Evolutionary conservation across 2,888 invertebrate genomes (phyloP).

Genomic region (Malachius bipustulatus): DNA sequence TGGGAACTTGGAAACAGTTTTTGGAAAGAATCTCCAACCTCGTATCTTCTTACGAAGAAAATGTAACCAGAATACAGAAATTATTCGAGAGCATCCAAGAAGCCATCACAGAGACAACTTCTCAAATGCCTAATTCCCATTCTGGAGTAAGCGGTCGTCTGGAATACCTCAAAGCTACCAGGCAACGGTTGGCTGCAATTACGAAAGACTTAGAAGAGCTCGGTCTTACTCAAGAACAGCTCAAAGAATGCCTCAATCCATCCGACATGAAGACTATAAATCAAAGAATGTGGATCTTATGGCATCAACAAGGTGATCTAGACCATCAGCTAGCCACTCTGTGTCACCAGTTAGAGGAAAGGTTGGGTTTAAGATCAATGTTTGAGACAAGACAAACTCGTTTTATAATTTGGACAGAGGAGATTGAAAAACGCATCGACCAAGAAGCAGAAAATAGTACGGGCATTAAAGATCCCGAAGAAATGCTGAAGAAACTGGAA

Average conservation of each 20-base stretch:
- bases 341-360: constrained; percentile 61
- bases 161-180: constrained; percentile 48
- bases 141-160: constrained; percentile 52
- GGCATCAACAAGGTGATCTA: constrained; percentile 70
- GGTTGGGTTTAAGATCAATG: constrained; percentile 55
- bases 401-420: constrained; percentile 58
- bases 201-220: constrained; percentile 57
- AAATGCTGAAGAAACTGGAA: constrained; percentile 57
- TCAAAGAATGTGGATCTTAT: constrained; percentile 64
- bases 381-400: constrained; percentile 56
- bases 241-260: constrained; percentile 75
- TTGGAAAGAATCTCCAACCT: constrained; percentile 53
- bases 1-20: constrained; percentile 73
- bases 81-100: constrained; percentile 55
- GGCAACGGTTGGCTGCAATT: constrained; percentile 42
- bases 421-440: constrained; percentile 54
- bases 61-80: constrained; percentile 46
- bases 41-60: constrained; percentile 50
- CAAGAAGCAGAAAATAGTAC: constrained; percentile 33
- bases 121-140: constrained; percentile 44
- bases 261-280: constrained; percentile 70
- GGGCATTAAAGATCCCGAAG: constrained; percentile 55
- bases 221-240: constrained; percentile 63
- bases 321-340: constrained; percentile 65
- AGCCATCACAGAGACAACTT: constrained; percentile 44